A percentile compares a stretch with the other conserved stretches of the same genome.
phyloP scores from a whole-genome alignment of 1,140 invertebrate species.

The Vanessa tameamea region DNA sequence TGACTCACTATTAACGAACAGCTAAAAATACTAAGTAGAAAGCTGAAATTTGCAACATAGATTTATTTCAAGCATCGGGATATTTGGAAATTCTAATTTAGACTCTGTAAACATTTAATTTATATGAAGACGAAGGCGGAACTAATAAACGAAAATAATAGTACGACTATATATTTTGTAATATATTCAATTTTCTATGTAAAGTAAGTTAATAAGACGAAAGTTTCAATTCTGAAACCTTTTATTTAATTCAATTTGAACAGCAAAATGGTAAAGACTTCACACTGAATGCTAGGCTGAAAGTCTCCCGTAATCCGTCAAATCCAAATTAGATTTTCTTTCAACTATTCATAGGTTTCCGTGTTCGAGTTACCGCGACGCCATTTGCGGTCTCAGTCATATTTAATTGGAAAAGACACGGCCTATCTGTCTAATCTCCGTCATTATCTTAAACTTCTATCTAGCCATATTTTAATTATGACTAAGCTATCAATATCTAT shows the following conservation, averaged over 20 bases:
- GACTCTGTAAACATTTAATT: no score
- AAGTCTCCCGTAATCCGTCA: conserved; percentile 76
- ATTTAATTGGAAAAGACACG: conserved; percentile 60
- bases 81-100: no score
- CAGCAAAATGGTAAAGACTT: conserved; percentile 40
- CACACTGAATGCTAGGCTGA: conserved; percentile 56
- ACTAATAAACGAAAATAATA: no score
- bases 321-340: conserved; percentile 80
- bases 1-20: no score
- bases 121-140: no score
- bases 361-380: conserved; percentile 37
- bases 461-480: no score
- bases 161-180: no score
- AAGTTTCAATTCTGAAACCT: conserved; percentile 39
- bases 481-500: no score
- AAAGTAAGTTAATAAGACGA: not conserved
- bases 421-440: conserved; percentile 12
- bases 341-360: conserved; percentile 72
- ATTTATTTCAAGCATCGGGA: no score
- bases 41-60: no score
- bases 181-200: not conserved
- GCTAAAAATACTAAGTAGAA: no score
- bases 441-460: conserved; percentile 6
- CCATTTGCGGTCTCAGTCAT: conserved; percentile 27
- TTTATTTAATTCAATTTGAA: conserved; percentile 62